Base-by-base conservation (phyloP, 2,113 vertebrate species). In the Petroica traversi region DNA sequence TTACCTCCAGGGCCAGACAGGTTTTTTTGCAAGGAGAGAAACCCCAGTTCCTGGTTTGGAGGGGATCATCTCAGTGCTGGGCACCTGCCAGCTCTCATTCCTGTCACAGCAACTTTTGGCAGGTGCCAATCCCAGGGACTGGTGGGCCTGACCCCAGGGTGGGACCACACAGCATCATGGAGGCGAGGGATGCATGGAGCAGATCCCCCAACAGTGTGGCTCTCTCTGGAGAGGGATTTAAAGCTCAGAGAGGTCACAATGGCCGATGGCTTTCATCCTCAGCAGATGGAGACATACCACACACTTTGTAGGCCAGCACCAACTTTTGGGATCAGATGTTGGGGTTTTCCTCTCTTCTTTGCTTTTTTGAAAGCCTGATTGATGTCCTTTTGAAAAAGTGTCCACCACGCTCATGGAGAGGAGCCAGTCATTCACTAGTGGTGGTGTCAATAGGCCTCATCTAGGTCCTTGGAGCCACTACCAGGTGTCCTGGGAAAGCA, bases 271-370 rank as follows among this genome's bases (percentile, higher is more conserved):
- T 93, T 31, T 94, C 93, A 63, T 74, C 75, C 72, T 96, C 93
- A 94, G 88, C 85, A 96, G 90, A 92, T 92, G 94, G 90, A 94
- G 90, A 88, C 90, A 90, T 57, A 77, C 75, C 93, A 90, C 81
- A 71, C 48, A 22, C 76, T 90, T 96, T 64, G 88, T 71, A 86
- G 72, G 31, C 36, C 75, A 80, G 61, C 72, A 78, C 40, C 59
- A 52, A 43, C n/a, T 90, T 88, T 67, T 1, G 2, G 72, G 55
- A 71, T 55, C 51, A 67, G 40, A 26, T 80, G 12, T 91, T 94
- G 83, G 51, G 34, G 9, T 51, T 92, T 78, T 84, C 33, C 14
- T 85, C n/a, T 75, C 25, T 46, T 63, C 25, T 48, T 71, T 52
- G 17, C 22, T 3, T 41, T 88, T 91, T 80, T 28, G 51, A 66